phyloP scores from a whole-genome alignment of 2,113 vertebrate species.

The Mormyrus iriodes region DNA sequence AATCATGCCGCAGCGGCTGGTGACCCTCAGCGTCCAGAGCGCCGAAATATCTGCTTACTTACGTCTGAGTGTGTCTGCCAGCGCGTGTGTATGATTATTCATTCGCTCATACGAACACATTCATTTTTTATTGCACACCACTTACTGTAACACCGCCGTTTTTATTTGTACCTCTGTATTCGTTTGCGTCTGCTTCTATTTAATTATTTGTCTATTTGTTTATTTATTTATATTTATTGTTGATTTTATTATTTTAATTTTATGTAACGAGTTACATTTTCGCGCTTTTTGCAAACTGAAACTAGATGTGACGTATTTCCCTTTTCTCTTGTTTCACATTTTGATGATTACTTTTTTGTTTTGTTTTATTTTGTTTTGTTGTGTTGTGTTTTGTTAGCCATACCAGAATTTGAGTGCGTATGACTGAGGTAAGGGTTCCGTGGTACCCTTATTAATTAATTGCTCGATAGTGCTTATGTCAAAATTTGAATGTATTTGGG shows the following conservation, averaged over 20 bases:
- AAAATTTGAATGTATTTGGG: not conserved
- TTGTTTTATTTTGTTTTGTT: not conserved
- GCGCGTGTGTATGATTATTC: not conserved
- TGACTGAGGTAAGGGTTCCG: not conserved
- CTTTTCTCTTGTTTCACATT: not conserved
- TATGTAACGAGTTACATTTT: not conserved
- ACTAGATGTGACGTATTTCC: not conserved
- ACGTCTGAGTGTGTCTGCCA: not conserved
- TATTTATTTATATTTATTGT: not conserved
- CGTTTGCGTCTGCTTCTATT: not conserved
- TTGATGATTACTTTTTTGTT: not conserved
- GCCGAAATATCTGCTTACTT: slow-evolving; percentile 12
- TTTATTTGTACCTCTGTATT: not conserved
- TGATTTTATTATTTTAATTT: not conserved
- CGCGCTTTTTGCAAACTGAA: not conserved
- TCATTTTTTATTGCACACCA: not conserved
- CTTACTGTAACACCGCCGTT: not conserved
- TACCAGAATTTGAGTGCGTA: not conserved
- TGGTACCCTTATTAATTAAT: not conserved
- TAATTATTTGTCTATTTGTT: not conserved
- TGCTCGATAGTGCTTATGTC: not conserved
- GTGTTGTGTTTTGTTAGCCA: not conserved
- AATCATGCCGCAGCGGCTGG: slow-evolving; percentile 5
- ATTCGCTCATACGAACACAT: not conserved
- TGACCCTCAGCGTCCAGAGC: slow-evolving; percentile 21